Evolutionary conservation across 2,888 invertebrate genomes (phyloP).

Genomic region (Rhagonycha fulva): DNA sequence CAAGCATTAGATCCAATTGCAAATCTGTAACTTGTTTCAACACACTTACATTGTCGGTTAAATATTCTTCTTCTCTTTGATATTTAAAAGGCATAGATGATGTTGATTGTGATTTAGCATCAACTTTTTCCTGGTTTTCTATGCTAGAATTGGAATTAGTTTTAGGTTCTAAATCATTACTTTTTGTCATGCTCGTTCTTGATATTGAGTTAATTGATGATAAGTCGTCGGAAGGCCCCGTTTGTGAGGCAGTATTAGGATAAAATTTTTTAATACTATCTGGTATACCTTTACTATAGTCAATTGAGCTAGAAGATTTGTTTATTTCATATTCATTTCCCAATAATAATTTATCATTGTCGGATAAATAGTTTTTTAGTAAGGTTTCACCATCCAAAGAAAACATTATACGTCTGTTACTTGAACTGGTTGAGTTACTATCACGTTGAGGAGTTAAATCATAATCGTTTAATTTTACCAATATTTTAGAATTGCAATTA

Average conservation of each 20-base stretch:
- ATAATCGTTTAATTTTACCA: constrained; percentile 12
- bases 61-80: background rate
- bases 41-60: background rate
- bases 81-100: background rate
- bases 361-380: background rate
- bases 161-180: background rate
- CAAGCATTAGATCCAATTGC: background rate
- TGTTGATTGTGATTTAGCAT: background rate
- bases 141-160: background rate
- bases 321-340: constrained; percentile 24
- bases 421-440: background rate
- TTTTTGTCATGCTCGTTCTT: background rate
- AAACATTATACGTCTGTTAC: background rate
- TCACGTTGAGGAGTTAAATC: constrained; percentile 26
- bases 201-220: background rate
- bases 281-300: constrained; percentile 9
- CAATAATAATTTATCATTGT: constrained; percentile 17
- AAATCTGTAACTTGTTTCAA: background rate
- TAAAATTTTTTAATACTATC: constrained; percentile 19
- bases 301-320: background rate
- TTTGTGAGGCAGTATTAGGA: constrained; percentile 25
- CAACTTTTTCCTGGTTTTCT: background rate
- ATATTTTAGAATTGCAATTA: background rate
- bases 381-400: background rate
- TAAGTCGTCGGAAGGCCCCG: constrained; percentile 19